Conservation (phyloP, 2,888 invertebrate species). For the Scaptomyza tumidula region DNA sequence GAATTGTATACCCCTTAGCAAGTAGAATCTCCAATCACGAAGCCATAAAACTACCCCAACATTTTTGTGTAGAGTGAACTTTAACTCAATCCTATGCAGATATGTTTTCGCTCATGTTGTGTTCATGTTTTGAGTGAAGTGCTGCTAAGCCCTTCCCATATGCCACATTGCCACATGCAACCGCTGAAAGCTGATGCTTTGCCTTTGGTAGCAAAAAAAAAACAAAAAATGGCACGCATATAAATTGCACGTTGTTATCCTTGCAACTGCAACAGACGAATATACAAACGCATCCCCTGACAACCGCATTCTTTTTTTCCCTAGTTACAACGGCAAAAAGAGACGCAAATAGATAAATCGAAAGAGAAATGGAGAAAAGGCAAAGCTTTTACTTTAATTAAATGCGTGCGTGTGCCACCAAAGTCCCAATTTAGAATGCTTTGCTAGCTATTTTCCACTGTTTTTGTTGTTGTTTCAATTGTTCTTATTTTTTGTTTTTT, state of each 20-base stretch:
- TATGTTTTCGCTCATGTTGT: background rate
- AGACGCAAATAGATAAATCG: conserved; percentile 18
- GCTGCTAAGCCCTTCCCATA: conserved; percentile 16
- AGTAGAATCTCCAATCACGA: background rate
- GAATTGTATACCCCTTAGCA: background rate
- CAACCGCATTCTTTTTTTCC: conserved; percentile 51
- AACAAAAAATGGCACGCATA: conserved; percentile 59
- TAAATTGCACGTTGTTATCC: conserved; percentile 71
- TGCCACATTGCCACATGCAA: conserved; percentile 3
- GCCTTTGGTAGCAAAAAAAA: conserved; percentile 27
- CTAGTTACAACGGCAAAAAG: conserved; percentile 37
- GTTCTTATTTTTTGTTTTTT: conserved; percentile 7
- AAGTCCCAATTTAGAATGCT: conserved; percentile 67
- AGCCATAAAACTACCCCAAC: conserved; percentile 19
- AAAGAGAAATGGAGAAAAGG: conserved; percentile 36
- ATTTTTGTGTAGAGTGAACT: conserved; percentile 3
- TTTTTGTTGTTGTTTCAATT: conserved; percentile 7
- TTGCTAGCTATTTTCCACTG: conserved; percentile 26
- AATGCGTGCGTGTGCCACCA: conserved; percentile 72
- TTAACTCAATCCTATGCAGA: background rate
- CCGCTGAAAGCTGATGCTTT: conserved; percentile 11
- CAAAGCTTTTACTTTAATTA: conserved; percentile 77
- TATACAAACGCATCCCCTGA: conserved; percentile 55
- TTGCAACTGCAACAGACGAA: conserved; percentile 40
- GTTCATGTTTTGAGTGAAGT: conserved; percentile 21